phyloP scores from a whole-genome alignment of 2,888 invertebrate genomes.

The Euzophera pinguis region DNA sequence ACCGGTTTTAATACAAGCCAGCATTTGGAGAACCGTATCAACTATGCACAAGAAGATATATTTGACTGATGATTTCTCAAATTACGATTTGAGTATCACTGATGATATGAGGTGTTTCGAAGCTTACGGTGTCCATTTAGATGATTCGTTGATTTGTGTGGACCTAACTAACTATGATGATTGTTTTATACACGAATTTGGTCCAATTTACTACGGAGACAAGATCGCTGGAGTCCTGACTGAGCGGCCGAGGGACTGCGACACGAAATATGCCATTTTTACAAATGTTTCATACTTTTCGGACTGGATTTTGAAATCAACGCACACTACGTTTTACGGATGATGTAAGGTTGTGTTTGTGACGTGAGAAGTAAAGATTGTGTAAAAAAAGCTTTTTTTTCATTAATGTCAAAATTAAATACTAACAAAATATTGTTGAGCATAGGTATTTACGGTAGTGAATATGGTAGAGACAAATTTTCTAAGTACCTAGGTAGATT shows the following conservation, averaged over 20 bases:
- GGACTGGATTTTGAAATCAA: conserved; percentile 33
- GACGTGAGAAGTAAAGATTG: not conserved
- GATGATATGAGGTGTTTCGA: conserved; percentile 40
- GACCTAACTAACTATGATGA: conserved; percentile 52
- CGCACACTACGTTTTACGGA: not conserved
- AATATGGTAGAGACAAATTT: too few relatives aligned
- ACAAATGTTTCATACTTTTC: conserved; percentile 40
- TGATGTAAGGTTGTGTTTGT: not conserved
- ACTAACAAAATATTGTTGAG: too few relatives aligned
- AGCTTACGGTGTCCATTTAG: conserved; percentile 42
- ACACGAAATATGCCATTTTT: conserved; percentile 36
- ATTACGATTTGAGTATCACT: conserved; percentile 34
- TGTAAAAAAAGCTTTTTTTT: too few relatives aligned
- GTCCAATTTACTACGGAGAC: conserved; percentile 50
- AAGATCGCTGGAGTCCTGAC: conserved; percentile 54
- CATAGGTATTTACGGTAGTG: too few relatives aligned
- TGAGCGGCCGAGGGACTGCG: conserved; percentile 36
- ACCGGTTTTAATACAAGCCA: conserved; percentile 30
- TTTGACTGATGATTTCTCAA: conserved; percentile 56
- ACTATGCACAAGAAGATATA: conserved; percentile 59
- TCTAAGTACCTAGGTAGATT: too few relatives aligned
- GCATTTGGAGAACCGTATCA: conserved; percentile 61
- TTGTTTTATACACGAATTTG: conserved; percentile 64
- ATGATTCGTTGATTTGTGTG: conserved; percentile 51
- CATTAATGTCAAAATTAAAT: too few relatives aligned